phyloP scores from a whole-genome alignment of 2,113 vertebrate genomes.

The Centrocercus urophasianus region DNA sequence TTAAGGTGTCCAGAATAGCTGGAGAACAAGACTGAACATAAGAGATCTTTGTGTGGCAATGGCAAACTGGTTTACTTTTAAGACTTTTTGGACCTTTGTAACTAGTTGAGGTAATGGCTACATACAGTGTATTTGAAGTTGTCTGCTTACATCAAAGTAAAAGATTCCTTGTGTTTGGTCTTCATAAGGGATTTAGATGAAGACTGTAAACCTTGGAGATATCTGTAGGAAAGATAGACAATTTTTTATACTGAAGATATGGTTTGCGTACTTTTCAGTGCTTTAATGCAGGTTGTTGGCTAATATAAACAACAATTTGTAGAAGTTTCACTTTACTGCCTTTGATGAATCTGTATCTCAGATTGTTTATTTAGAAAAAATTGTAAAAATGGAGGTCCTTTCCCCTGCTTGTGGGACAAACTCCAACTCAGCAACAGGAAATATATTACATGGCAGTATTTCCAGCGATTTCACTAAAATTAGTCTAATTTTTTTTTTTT shows the following conservation, averaged over 20 bases:
- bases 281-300: not conserved
- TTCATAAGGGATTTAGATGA: not conserved
- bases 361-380: not conserved
- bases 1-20: not conserved
- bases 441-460: not conserved
- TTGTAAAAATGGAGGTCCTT: not conserved
- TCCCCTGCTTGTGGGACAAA: not conserved
- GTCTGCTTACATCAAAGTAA: not conserved
- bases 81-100: not conserved
- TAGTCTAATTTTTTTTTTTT: not conserved
- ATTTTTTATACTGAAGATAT: not conserved
- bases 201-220: not conserved
- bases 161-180: not conserved
- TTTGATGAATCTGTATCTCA: not conserved
- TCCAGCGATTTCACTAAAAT: not conserved
- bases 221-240: accelerated
- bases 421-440: slow-evolving; percentile 4
- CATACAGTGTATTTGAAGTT: not conserved
- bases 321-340: not conserved
- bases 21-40: not conserved
- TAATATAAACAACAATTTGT: not conserved
- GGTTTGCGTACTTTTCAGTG: not conserved
- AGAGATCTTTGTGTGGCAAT: not conserved
- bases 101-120: not conserved
- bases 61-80: not conserved